Evolutionary conservation across 2,888 invertebrate genomes (phyloP), one percentile per base, ranked within the genome.

Genomic region (Cantharis nigra): DNA sequence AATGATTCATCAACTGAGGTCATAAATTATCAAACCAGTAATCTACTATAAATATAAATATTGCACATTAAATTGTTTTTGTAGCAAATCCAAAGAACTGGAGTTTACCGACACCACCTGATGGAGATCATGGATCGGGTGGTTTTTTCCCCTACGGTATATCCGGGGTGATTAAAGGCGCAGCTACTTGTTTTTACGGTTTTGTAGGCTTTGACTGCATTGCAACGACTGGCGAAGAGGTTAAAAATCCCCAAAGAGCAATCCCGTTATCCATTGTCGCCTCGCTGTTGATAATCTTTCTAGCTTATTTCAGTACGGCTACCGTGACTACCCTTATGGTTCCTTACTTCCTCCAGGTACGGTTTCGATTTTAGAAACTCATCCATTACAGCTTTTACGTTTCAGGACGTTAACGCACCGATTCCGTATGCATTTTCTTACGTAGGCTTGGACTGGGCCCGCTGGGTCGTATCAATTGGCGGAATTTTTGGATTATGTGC

Each of bases 161-260:
- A 26, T 90, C 92, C 0, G 97, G 96, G 3, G 92, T 96, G 82
- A 92, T 96, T 81, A 92, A 92, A 78, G 96, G 96, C 0, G 95
- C 95, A 1, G 95, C 95, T 0, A 93, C 93, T 5, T 96, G 96
- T 87, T 98, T 98, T 89, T 98, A 97, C 86, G 97, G 96, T 5
- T 98, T 97, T 85, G 96, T 98, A 77, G 97, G 97, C 0, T 98
- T 98, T 89, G 98, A 98, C 89, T 95, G 95, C 86, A 96, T 96
- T 76, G 95, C 95, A 16, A 95, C 95, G 0, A 94, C 95, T 13
- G 95, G 97, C 7, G 98, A 98, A 87, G 98, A 98, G 89, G 97
- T 96, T 0, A 93, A 92, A 77, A 94, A 96, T 83, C 97, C 98
- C 0, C 94, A 95, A 88, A 93, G 92, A 88, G 92, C 94, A 3